Evolutionary conservation across 1,140 invertebrate genomes (phyloP).

Genomic region (Dreissena polymorpha): DNA sequence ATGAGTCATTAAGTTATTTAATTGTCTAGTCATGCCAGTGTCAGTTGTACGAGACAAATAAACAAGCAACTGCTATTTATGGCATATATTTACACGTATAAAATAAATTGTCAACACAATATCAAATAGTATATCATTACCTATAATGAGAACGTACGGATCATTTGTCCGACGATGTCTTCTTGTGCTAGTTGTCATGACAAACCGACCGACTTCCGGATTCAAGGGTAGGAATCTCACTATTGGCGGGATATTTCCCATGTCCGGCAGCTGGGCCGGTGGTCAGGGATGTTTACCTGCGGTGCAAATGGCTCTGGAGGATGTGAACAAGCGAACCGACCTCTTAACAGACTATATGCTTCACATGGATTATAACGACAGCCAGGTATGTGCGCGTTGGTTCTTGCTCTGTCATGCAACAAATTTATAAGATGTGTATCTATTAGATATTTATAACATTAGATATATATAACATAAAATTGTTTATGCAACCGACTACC

Average conservation of each 20-base stretch:
- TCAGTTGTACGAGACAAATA: too few species aligned
- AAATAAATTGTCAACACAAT: not conserved
- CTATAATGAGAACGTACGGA: not conserved
- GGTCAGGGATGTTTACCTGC: slow-evolving; percentile 83
- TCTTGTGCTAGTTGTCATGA: not conserved
- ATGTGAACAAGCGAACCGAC: slow-evolving; percentile 95
- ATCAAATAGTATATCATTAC: too few species aligned
- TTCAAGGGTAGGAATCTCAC: slow-evolving; percentile 84
- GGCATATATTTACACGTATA: not conserved
- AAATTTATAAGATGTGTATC: too few species aligned
- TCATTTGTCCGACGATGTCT: not conserved
- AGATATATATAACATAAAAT: too few species aligned
- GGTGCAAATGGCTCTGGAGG: slow-evolving; percentile 95
- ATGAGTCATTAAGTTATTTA: too few species aligned
- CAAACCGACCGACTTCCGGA: not conserved
- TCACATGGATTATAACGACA: slow-evolving; percentile 97
- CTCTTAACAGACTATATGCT: slow-evolving; percentile 95
- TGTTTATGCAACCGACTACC: too few species aligned
- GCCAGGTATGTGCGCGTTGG: slow-evolving; percentile 87
- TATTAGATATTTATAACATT: too few species aligned
- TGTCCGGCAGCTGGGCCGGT: slow-evolving; percentile 93
- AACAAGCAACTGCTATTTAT: not conserved
- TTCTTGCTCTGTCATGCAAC: too few species aligned
- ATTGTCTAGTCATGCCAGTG: too few species aligned
- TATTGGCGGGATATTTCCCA: slow-evolving; percentile 99